These are phyloP conservation scores for Microcebus lehilahytsara DNA, from an alignment of 2,113 vertebrate genomes.

Conservation along the genomic window DNA sequence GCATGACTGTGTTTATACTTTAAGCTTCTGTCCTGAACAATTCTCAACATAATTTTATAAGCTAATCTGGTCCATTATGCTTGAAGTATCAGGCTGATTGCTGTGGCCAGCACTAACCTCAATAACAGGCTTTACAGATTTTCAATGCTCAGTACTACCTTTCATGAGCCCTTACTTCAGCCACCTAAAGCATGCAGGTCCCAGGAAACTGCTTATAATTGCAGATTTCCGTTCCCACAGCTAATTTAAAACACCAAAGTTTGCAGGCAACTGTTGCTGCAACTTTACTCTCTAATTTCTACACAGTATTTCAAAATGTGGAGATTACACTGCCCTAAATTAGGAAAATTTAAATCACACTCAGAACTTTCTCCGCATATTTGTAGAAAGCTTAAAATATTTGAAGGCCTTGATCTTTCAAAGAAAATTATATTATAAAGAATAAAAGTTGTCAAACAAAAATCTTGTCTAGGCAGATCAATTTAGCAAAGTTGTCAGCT, in stretches of 20 bases:
- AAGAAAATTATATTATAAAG: background rate
- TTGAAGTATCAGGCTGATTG: slow-evolving; percentile 19
- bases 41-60: slow-evolving; percentile 24
- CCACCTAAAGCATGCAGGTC: background rate
- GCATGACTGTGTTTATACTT: slow-evolving; percentile 28
- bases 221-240: background rate
- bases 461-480: background rate
- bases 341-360: background rate
- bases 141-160: background rate
- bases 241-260: background rate
- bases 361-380: background rate
- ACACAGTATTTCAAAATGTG: background rate
- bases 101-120: background rate
- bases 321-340: background rate
- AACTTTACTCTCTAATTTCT: background rate
- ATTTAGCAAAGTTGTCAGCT: background rate
- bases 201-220: background rate
- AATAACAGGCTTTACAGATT: slow-evolving; percentile 12
- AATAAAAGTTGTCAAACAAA: slow-evolving; percentile 25
- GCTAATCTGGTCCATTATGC: background rate
- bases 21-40: slow-evolving; percentile 4
- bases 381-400: background rate
- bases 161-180: slow-evolving; percentile 20
- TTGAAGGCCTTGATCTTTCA: background rate
- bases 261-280: background rate